phyloP scores from a whole-genome alignment of 2,888 invertebrate genomes.

The Agonopterix alstromeriana region DNA sequence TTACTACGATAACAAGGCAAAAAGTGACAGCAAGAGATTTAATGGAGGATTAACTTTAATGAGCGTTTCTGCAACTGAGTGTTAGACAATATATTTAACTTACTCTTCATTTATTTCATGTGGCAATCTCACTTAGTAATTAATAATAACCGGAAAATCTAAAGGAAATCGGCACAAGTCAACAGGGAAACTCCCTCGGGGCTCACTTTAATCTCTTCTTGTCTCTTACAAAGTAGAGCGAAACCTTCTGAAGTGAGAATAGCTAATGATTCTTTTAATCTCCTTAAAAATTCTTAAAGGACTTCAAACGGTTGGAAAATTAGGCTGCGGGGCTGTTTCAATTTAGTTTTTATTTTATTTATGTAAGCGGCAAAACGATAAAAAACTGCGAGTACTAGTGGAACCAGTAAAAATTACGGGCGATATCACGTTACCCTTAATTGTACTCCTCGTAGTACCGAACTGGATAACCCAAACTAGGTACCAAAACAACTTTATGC shows the following conservation, averaged over 20 bases:
- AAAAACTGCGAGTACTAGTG: too few species aligned
- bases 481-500: too few species aligned
- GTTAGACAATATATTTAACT: too few species aligned
- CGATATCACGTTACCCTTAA: too few species aligned
- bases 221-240: conserved; percentile 44
- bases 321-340: conserved; percentile 16
- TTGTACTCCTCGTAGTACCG: too few species aligned
- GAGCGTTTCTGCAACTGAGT: too few species aligned
- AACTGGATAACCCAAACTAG: too few species aligned
- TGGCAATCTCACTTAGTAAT: neutral
- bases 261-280: conserved; percentile 70
- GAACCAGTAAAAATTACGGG: too few species aligned
- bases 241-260: conserved; percentile 51
- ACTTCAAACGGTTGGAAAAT: conserved; percentile 47
- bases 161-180: conserved; percentile 16
- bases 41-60: too few species aligned
- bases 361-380: too few species aligned
- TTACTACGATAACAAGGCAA: too few species aligned
- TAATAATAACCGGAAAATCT: conserved; percentile 5
- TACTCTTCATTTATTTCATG: neutral
- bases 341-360: neutral
- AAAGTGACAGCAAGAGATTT: too few species aligned
- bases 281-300: conserved; percentile 63
- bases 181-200: conserved; percentile 32
- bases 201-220: conserved; percentile 55